Conservation (phyloP, 2,113 vertebrate species). For the Mungos mungo region DNA sequence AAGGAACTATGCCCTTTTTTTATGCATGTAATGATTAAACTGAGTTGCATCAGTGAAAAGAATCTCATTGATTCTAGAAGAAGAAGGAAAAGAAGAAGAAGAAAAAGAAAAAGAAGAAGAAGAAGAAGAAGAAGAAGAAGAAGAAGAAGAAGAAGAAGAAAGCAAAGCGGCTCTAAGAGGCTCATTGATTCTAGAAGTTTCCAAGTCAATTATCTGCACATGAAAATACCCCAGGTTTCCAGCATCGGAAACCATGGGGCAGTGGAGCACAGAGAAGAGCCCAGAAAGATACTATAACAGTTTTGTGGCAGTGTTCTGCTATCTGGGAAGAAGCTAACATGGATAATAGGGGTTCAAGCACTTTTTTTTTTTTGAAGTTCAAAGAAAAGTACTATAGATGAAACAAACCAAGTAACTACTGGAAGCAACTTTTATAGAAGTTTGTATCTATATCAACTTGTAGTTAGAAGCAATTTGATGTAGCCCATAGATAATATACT, state of each 20-base stretch:
- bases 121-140: too few species aligned
- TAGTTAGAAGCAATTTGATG: not conserved
- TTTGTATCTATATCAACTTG: not conserved
- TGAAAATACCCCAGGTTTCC: not conserved
- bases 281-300: not conserved
- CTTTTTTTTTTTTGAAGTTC: not conserved
- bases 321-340: not conserved
- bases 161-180: not conserved
- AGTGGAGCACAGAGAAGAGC: not conserved
- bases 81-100: too few species aligned
- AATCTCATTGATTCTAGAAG: not conserved
- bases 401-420: not conserved
- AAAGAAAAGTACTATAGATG: not conserved
- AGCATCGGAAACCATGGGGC: not conserved
- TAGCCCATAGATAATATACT: not conserved
- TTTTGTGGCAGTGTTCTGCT: not conserved
- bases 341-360: not conserved
- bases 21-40: not conserved
- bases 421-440: not conserved
- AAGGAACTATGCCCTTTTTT: not conserved
- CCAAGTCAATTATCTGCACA: not conserved
- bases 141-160: too few species aligned
- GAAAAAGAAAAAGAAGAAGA: too few species aligned
- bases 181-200: not conserved
- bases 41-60: not conserved